Evolutionary conservation across 2,888 invertebrate genomes (phyloP).

Genomic region (Bugula neritina): DNA sequence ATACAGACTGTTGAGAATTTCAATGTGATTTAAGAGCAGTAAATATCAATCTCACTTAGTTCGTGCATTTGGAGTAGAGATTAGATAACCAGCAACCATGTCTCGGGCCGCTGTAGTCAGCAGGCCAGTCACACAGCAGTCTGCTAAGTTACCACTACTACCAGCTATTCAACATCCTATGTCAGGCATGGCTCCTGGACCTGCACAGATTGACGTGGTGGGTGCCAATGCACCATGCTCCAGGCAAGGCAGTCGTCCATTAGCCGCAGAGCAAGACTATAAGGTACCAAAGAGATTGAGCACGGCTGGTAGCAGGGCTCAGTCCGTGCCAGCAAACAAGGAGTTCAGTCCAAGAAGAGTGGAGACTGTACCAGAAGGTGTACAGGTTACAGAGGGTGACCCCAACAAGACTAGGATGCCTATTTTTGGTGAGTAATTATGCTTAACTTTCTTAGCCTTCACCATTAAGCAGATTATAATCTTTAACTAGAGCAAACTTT

Average conservation of each 20-base stretch:
- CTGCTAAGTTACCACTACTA: constrained; percentile 20
- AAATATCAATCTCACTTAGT: background rate
- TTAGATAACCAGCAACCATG: background rate
- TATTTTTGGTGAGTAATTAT: constrained; percentile 46
- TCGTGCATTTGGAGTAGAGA: background rate
- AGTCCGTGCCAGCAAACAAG: constrained; percentile 25
- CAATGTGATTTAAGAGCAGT: background rate
- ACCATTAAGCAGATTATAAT: too few relatives aligned
- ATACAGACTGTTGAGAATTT: background rate
- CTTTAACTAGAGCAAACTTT: too few relatives aligned
- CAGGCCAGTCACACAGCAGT: constrained; percentile 12
- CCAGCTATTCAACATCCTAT: constrained; percentile 44
- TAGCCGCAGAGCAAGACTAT: constrained; percentile 39
- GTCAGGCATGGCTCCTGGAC: constrained; percentile 41
- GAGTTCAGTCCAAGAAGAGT: background rate
- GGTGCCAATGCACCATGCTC: constrained; percentile 36
- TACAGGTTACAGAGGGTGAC: constrained; percentile 46
- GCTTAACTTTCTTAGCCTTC: background rate
- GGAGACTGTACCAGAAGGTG: constrained; percentile 47
- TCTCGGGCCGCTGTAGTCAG: constrained; percentile 11
- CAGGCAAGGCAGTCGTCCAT: constrained; percentile 37
- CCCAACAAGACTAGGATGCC: constrained; percentile 45
- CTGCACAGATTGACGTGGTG: constrained; percentile 39
- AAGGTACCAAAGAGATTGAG: constrained; percentile 37
- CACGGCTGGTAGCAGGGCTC: constrained; percentile 31